Evolutionary conservation across 2,888 invertebrate species (phyloP), one percentile per base, ranked within the genome.

Genomic region (Selenia dentaria): DNA sequence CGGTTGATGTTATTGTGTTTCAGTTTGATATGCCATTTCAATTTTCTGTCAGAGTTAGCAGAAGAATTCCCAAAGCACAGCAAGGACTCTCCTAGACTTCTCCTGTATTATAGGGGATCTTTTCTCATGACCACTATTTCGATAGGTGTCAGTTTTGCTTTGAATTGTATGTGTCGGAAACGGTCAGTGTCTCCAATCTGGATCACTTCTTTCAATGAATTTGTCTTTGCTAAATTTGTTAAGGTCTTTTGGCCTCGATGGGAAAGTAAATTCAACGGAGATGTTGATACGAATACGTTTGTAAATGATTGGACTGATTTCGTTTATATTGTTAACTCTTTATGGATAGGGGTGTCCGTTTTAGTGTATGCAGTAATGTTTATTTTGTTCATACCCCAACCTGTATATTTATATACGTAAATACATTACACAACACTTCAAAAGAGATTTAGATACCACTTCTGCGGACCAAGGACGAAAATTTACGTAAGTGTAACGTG

Each of bases 101-200:
- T 83, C 2, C 35, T 67, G 0, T 82, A 71, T 31, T 65, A 70
- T 5, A 57, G 68, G 1, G 58, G 59, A 0, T 82, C 80, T 0
- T 13, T 72, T 6, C 9, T 74, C 25, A 36, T 75, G 10, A 72
- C 68, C 0, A 9, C 53, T 0, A n/a, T 66, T 6, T 40, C 59
- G 1, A 11, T 74, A 1, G 8, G 69, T 5, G 18, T 70, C 0
- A 67, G 73, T 0, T 55, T 74, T 1, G 2, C 54, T n/a, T 52
- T 79, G 22, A 54, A 38, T 22, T 46, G 31, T 10, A 13, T 80
- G 3, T 59, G 62, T 14, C 62, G 45, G 5, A 59, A 29, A 14
- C 40, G 34, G 1, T 46, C 32, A 0, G 11, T 35, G 1, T 57
- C 70, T 1, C 59, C 64, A 3, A 31, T 25, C 8, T 65, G 62